Base-by-base conservation (phyloP, 1,140 invertebrate species). In the Lerema accius region DNA sequence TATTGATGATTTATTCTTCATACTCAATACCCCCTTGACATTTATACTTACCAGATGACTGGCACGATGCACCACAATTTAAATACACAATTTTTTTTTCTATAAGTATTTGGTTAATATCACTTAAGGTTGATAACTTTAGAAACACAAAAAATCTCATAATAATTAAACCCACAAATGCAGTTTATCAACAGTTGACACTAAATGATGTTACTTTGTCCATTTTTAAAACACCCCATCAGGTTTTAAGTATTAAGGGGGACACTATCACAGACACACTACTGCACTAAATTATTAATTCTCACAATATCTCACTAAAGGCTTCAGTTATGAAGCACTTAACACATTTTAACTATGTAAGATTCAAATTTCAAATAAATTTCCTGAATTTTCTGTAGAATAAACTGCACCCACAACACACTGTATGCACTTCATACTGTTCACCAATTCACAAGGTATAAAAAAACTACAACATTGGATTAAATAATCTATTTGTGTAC, bases 401-500 rank as follows among this genome's bases (percentile, higher is more conserved):
- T 35, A 51, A 19, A 35, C 15, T 16, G 23, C 51, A 56, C 51
- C 51, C 55, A 35, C 55, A 28, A 58, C 56, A 60, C 72, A 75
- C 69, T 64, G 43, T 49, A 40, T 35, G 37, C 78, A 80, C 76
- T 75, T 67, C 28, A 42, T 55, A 64, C 62, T 45, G 17, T 53
- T 62, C 73, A 80, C 82, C 67, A 77, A 68, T 61, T 78, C 85
- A 90, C 87, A 83, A 84, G 87, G 84, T 86, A 60, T 82, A 89
- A 89, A 82, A 90, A 90, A 90, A 90, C 84, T 75, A 89, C 83
- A 87, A 81, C 72, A 65, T 84, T 26, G 71, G 73, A 80, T 81
- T 75, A 73, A 84, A 89, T 84, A 78, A 77, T 90, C 84, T 89
- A 89, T 90, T 66, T 75, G 65, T 80, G 73, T 80, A 86, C 86